These are phyloP conservation scores for Spizaetus ornatus DNA, from an alignment of 2,113 vertebrate genomes.

Conservation along the genomic window DNA sequence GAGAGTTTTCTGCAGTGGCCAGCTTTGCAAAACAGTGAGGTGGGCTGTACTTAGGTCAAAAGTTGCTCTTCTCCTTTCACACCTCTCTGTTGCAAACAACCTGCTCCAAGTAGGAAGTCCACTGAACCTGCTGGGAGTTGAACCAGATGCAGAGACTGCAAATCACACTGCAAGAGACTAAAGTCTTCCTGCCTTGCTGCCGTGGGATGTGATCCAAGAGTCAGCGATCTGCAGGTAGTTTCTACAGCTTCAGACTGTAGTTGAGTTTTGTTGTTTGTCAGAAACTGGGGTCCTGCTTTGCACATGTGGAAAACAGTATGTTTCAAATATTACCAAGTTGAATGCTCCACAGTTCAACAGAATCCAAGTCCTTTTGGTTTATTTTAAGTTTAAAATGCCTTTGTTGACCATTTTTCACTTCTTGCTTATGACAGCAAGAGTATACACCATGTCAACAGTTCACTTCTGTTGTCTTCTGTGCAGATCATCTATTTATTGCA, in stretches of 20 bases:
- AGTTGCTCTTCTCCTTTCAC: background rate
- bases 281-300: background rate
- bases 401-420: background rate
- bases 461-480: background rate
- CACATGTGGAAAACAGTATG: background rate
- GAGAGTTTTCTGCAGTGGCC: background rate
- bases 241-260: background rate
- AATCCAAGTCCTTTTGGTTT: background rate
- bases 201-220: accelerated
- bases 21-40: background rate
- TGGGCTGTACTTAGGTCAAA: background rate
- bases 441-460: background rate
- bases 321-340: background rate
- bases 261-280: background rate
- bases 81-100: background rate
- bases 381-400: background rate
- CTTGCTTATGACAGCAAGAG: background rate
- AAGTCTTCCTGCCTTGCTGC: background rate
- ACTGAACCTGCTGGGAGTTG: accelerated
- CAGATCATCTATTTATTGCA: background rate
- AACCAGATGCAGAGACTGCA: background rate
- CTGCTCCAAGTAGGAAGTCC: background rate
- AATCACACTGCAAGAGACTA: background rate
- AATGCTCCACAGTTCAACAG: background rate
- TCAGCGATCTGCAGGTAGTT: accelerated